Evolutionary conservation across 2,888 invertebrate species (phyloP), one percentile per base, ranked within the genome.

Genomic region (Amaurobius ferox): DNA sequence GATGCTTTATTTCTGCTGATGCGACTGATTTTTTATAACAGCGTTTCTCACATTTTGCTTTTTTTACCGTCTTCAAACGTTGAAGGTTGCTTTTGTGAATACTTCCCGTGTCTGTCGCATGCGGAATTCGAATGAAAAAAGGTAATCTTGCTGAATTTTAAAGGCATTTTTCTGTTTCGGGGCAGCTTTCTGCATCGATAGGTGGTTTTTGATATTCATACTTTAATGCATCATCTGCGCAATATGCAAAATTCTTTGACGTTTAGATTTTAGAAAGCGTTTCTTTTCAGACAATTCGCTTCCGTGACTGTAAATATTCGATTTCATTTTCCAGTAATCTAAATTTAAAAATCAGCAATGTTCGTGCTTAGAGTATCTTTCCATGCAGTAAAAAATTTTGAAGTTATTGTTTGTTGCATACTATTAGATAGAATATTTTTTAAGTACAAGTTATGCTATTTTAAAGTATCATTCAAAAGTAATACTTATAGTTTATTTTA

Each of bases 1-100:
- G 61, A 39, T 61, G 68, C 70, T 68, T 78, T 78, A 78, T 68
- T 32, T 40, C 26, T 78, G 78, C 78, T 78, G 78, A 78, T 55
- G 55, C 78, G 68, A 68, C 78, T 40, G 70, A 26, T 78, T 78
- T 78, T 64, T 78, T 78, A 70, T 78, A 68, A 70, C 61, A 39
- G n/a, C 55, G 26, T 39, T 68, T 55, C 28, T 28, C 55, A 39
- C 23, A 16, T 68, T 61, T 30, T 32, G 39, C 6, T 39, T 39
- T 76, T n/a, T 44, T 48, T 61, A 61, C 35, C n/a, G 29, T 68
- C 68, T 28, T 61, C 68, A 78, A 77, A 13, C 68, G 55, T 78
- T 78, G 68, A 68, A 68, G 35, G 78, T 68, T 55, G 78, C 68
- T 23, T 78, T 76, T 68, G 48, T 61, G 55, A 23, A 55, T 55